Conservation (phyloP, 1,140 invertebrate genomes). For the Meloidogyne floridensis region DNA sequence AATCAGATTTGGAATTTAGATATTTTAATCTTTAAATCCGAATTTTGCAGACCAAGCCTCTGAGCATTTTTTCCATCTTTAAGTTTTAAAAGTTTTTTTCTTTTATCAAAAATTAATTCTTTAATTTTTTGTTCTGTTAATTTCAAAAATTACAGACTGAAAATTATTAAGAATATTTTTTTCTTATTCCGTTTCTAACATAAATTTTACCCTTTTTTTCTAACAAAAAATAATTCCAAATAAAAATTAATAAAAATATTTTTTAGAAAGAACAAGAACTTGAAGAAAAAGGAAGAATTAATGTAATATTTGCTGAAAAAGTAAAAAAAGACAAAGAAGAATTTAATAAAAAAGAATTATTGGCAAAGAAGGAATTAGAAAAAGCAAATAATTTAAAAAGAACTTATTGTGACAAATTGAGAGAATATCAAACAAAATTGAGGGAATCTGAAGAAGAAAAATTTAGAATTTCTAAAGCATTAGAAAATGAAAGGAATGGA, state of each 20-base stretch:
- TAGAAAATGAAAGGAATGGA: background rate
- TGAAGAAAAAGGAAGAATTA: background rate
- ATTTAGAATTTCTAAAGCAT: background rate
- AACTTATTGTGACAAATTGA: background rate
- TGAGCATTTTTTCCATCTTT: background rate
- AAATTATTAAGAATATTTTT: no score
- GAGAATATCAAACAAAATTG: background rate
- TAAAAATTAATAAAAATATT: no score
- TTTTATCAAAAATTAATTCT: background rate
- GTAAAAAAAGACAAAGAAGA: background rate
- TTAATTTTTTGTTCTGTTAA: no score
- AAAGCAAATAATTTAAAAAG: background rate
- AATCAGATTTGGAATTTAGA: no score
- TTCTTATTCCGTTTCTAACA: no score
- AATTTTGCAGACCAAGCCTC: no score
- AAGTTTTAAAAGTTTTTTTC: background rate
- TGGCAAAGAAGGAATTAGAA: background rate
- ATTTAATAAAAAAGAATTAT: background rate
- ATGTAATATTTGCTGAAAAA: background rate
- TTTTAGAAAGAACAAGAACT: background rate
- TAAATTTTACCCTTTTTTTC: no score
- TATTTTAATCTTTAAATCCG: no score
- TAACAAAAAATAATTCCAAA: no score
- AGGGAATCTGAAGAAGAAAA: background rate
- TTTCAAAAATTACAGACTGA: no score